Evolutionary conservation across 92 coral and sea anemone genomes (phyloP).

Genomic region (Epizoanthus fatuus): DNA sequence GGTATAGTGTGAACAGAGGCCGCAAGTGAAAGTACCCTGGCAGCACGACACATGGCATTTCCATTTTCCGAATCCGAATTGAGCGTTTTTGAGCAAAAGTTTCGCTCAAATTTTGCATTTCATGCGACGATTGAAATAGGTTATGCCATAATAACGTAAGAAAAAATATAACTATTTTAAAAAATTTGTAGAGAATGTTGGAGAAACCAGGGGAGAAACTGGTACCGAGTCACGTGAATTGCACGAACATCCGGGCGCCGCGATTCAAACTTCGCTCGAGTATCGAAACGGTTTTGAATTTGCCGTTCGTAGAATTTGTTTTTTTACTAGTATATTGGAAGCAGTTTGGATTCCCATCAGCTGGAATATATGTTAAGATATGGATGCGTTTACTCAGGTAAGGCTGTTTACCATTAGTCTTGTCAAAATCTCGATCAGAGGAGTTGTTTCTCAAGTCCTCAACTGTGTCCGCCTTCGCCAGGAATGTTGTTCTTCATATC

Average conservation of each 20-base stretch:
- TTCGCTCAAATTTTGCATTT: too few species aligned
- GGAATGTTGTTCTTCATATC: neutral
- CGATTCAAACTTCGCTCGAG: constrained; percentile 74
- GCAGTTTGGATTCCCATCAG: constrained; percentile 3
- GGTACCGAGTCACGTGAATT: constrained; percentile 75
- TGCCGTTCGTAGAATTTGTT: constrained; percentile 6
- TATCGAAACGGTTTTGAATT: constrained; percentile 81
- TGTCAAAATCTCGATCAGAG: neutral
- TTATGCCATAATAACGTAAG: too few species aligned
- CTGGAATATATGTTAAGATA: constrained; percentile 4
- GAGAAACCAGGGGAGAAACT: constrained; percentile 25
- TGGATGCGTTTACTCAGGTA: constrained; percentile 48
- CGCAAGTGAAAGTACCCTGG: too few species aligned
- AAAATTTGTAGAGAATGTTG: too few species aligned
- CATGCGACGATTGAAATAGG: too few species aligned
- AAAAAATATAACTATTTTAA: too few species aligned
- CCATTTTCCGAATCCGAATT: too few species aligned
- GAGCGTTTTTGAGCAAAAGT: too few species aligned
- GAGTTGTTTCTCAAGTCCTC: neutral
- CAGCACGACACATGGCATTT: too few species aligned
- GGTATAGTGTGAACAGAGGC: too few species aligned
- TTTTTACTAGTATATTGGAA: neutral
- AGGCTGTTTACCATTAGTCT: neutral
- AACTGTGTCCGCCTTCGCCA: neutral
- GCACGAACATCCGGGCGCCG: constrained; percentile 60